phyloP scores from a whole-genome alignment of 2,888 invertebrate species.

The Hoplodrina ambigua region DNA sequence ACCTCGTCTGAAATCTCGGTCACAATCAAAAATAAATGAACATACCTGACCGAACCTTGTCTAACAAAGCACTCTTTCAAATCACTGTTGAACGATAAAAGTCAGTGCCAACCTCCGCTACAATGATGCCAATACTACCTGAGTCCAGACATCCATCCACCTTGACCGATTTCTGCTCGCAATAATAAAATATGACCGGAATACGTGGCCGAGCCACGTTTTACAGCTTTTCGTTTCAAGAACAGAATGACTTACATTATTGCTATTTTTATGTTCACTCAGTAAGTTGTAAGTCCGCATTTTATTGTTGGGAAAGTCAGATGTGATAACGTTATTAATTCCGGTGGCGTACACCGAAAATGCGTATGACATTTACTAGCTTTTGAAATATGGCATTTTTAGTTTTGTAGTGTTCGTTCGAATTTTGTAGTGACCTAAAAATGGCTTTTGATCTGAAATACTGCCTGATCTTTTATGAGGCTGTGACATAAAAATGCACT shows the following conservation, averaged over 20 bases:
- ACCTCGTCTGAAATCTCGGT: conserved; percentile 1
- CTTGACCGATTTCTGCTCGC: conserved; percentile 71
- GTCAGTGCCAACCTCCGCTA: conserved; percentile 40
- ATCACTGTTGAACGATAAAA: conserved; percentile 42
- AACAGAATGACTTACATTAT: conserved; percentile 52
- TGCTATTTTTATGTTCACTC: conserved; percentile 52
- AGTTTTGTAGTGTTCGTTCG: conserved; percentile 3
- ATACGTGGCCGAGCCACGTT: conserved; percentile 67
- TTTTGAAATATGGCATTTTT: conserved; percentile 38
- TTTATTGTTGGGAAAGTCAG: conserved; percentile 49
- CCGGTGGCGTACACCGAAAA: conserved; percentile 24
- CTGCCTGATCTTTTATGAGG: background rate
- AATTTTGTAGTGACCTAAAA: conserved; percentile 22
- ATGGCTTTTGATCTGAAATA: background rate
- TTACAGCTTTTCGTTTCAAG: conserved; percentile 60
- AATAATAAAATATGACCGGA: conserved; percentile 68
- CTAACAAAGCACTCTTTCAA: conserved; percentile 26
- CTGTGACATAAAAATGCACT: conserved; percentile 7
- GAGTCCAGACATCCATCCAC: conserved; percentile 48
- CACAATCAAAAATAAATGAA: conserved; percentile 26
- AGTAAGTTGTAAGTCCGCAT: conserved; percentile 36
- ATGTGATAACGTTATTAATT: conserved; percentile 57
- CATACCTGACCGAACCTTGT: conserved; percentile 4
- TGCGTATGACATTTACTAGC: conserved; percentile 56
- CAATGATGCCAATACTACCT: conserved; percentile 58